These are phyloP conservation scores for Ochropleura plecta DNA, from an alignment of 2,888 invertebrate species.

Conservation along the genomic window DNA sequence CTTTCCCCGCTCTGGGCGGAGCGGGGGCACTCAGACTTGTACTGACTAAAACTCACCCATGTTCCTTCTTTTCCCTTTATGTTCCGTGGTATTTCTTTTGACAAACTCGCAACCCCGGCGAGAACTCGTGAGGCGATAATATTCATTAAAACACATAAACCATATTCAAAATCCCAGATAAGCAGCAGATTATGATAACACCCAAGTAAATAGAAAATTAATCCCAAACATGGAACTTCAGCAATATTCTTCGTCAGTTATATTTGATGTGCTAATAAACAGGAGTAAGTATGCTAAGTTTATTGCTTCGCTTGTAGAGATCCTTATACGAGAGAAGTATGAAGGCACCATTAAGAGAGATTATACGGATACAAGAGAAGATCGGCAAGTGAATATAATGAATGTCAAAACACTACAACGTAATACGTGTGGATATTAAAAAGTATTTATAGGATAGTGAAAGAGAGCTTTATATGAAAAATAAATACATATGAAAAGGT, in stretches of 20 bases:
- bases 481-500: background rate
- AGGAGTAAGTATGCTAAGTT: conserved; percentile 47
- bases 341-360: conserved; percentile 44
- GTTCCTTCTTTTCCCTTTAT: too few relatives aligned
- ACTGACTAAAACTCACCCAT: too few relatives aligned
- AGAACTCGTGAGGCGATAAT: too few relatives aligned
- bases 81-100: too few relatives aligned
- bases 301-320: conserved; percentile 38
- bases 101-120: too few relatives aligned
- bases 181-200: conserved; percentile 20
- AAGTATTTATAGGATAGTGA: conserved; percentile 14
- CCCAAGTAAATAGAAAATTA: conserved; percentile 44
- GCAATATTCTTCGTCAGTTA: conserved; percentile 50
- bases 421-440: conserved; percentile 28
- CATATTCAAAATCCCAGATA: conserved; percentile 4
- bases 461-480: conserved; percentile 3
- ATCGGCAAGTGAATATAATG: conserved; percentile 55
- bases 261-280: conserved; percentile 54
- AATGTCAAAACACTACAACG: conserved; percentile 37
- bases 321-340: conserved; percentile 29
- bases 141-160: conserved; percentile 2
- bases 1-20: too few relatives aligned
- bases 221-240: conserved; percentile 45
- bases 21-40: too few relatives aligned
- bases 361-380: conserved; percentile 45